Evolutionary conservation across 2,797 vertebrate genomes (phyloP).

Genomic region (Sebastolobus alascanus): DNA sequence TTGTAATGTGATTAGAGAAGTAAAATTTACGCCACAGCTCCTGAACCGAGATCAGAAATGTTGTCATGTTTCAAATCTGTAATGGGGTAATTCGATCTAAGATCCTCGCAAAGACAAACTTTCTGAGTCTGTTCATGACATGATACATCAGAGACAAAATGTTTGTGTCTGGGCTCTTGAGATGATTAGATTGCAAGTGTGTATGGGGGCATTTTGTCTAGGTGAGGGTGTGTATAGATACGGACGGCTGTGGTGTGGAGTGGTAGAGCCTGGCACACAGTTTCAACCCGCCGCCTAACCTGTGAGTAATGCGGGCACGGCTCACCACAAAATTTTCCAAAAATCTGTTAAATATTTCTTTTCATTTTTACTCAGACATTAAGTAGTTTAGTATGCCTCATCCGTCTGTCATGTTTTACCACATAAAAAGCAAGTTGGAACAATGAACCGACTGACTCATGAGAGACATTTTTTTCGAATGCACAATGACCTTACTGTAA

Average conservation of each 20-base stretch:
- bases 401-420: neutral
- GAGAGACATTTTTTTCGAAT: conserved; percentile 7
- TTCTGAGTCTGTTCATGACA: conserved; percentile 20
- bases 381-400: neutral
- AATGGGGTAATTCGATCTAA: conserved; percentile 36
- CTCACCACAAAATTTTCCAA: neutral
- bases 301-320: neutral
- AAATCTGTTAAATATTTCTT: neutral
- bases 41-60: neutral
- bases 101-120: neutral
- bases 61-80: neutral
- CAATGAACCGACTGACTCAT: conserved; percentile 33
- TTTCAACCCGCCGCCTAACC: neutral
- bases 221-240: conserved; percentile 9
- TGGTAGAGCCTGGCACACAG: conserved; percentile 18
- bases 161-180: conserved; percentile 22
- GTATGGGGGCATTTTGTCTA: conserved; percentile 33
- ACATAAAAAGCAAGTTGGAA: neutral
- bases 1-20: neutral
- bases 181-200: conserved; percentile 35
- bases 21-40: neutral
- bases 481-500: conserved; percentile 15
- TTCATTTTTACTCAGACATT: neutral
- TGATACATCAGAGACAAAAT: conserved; percentile 31
- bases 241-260: neutral